Base-by-base conservation (phyloP, 2,113 vertebrate genomes). In the Clarias magur region DNA sequence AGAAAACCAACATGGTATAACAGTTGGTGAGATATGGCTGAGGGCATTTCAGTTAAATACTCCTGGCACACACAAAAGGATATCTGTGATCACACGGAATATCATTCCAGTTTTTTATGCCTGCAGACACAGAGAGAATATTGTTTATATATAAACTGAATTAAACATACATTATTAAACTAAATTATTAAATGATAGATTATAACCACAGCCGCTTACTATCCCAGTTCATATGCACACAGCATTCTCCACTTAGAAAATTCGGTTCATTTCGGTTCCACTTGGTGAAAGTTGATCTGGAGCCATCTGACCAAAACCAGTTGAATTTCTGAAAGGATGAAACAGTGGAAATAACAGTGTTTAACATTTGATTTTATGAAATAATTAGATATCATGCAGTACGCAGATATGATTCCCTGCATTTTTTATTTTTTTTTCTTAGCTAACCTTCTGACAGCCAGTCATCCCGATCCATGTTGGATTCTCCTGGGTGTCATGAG, bases 271-370 rank as follows among this genome's bases (percentile, higher is more conserved):
- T 19, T 6, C 15, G 16, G 57, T 87, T 82, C 79, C 85, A 87
- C 16, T 62, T 81, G 57, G 27, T 59, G 63, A 30, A 86, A n/a
- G 2, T 17, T 3, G 60, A 38, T 75, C 62, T 73, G 23, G 79
- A 62, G 27, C 80, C 85, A 75, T 87, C 85, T 27, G 85, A 82
- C 85, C 85, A 87, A 62, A 82, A 3, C 78, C 67, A 87, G 0
- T 15, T n/a, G 23, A 16, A 3, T 9, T 10, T 19, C 85, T 86
- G 34, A 65, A 65, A 65, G 25, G 1, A 27, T 70, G 30, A n/a
- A 60, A 13, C 34, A 25, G 30, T 25, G 9, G 21, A 13, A 7
- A 34, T 59, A 23, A 27, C 27, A n/a, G n/a, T 7, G n/a, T 83
- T 2, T 30, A 56, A n/a, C 9, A 2, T 53, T 23, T 75, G 4